Evolutionary conservation across 2,888 invertebrate species (phyloP).

Genomic region (Tiphia femorata): DNA sequence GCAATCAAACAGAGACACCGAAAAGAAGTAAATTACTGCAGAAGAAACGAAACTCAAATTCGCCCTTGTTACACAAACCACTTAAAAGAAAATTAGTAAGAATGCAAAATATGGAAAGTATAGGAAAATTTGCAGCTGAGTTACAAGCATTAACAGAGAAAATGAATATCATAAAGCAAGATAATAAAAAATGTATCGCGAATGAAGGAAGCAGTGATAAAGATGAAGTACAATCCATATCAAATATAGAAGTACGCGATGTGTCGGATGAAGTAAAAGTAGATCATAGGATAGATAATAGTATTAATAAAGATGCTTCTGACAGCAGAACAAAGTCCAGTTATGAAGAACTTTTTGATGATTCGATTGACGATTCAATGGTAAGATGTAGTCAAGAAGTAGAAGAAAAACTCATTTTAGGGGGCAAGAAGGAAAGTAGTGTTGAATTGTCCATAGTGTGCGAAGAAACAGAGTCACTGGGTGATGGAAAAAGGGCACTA

Average conservation of each 20-base stretch:
- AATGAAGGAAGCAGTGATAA: constrained; percentile 5
- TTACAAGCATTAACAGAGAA: constrained; percentile 49
- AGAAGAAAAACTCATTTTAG: constrained; percentile 43
- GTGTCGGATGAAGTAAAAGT: too few relatives aligned
- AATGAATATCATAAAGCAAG: constrained; percentile 35
- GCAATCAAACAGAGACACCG: constrained; percentile 38
- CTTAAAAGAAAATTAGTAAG: constrained; percentile 48
- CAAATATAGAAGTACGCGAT: background rate
- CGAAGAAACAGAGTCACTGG: constrained; percentile 10
- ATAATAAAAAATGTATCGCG: background rate
- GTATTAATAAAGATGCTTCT: background rate
- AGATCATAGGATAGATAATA: too few relatives aligned
- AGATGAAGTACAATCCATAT: background rate
- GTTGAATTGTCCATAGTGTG: background rate
- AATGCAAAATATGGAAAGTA: constrained; percentile 44
- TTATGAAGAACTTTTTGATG: constrained; percentile 54
- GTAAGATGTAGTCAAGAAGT: constrained; percentile 57
- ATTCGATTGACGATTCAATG: constrained; percentile 54
- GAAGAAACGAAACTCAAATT: constrained; percentile 53
- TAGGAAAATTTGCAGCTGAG: constrained; percentile 50
- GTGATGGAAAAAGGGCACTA: background rate
- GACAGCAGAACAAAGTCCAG: constrained; percentile 26
- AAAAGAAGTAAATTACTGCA: constrained; percentile 44
- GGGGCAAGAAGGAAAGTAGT: background rate
- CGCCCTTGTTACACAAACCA: constrained; percentile 52